These are phyloP conservation scores for Alcedo atthis DNA, from an alignment of 2,797 vertebrate genomes.

Conservation along the genomic window DNA sequence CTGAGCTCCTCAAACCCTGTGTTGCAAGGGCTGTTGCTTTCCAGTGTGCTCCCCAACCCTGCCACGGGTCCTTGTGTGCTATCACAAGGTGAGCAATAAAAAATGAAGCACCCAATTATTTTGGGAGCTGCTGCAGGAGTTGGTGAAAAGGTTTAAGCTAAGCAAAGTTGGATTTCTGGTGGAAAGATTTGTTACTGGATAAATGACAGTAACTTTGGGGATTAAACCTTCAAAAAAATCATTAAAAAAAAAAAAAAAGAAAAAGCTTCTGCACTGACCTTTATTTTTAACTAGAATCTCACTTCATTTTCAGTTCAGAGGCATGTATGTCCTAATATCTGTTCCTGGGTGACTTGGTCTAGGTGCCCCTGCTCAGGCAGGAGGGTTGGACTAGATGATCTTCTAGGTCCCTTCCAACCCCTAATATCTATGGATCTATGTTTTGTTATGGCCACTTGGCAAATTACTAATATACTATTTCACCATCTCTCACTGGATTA, in stretches of 20 bases:
- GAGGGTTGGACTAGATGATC: too few species aligned
- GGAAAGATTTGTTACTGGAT: neutral
- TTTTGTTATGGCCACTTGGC: neutral
- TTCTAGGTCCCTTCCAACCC: too few species aligned
- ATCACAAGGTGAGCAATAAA: neutral
- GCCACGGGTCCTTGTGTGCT: fast-evolving
- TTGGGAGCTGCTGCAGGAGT: neutral
- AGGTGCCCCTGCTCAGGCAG: too few species aligned
- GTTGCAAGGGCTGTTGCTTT: neutral
- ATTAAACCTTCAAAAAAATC: neutral
- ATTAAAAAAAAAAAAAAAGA: neutral
- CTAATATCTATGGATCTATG: too few species aligned
- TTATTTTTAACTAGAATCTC: neutral
- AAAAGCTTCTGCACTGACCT: neutral
- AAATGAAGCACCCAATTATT: neutral
- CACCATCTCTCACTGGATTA: neutral
- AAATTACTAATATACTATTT: neutral
- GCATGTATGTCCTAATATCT: neutral
- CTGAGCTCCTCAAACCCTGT: neutral
- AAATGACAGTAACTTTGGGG: neutral
- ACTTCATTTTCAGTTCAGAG: neutral
- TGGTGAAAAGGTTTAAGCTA: neutral
- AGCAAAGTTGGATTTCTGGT: neutral
- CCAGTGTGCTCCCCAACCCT: neutral
- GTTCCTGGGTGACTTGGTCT: too few species aligned